phyloP scores from a whole-genome alignment of 2,888 invertebrate genomes.

The Cynaeus angustus region DNA sequence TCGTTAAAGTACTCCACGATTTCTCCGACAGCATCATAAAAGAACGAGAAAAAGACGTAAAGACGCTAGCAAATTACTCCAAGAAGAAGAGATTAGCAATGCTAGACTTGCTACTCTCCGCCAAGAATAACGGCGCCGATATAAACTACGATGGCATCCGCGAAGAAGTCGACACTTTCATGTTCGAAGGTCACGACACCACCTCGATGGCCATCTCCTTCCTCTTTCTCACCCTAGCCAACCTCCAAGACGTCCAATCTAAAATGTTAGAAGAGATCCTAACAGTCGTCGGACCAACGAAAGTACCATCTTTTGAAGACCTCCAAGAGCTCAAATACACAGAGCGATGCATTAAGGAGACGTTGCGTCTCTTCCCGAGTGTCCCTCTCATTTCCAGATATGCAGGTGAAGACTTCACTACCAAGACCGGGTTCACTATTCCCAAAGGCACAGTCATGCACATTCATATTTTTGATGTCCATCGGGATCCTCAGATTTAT shows the following conservation, averaged over 20 bases:
- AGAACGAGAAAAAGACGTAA: slow-evolving; percentile 51
- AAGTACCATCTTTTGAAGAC: slow-evolving; percentile 62
- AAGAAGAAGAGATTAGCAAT: slow-evolving; percentile 70
- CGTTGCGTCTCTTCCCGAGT: slow-evolving; percentile 66
- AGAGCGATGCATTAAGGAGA: slow-evolving; percentile 68
- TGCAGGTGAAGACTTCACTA: slow-evolving; percentile 57
- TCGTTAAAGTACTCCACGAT: no score
- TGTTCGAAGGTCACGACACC: slow-evolving; percentile 73
- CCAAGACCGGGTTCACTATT: slow-evolving; percentile 65
- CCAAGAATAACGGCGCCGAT: slow-evolving; percentile 71
- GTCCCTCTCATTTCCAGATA: slow-evolving; percentile 66
- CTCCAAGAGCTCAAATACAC: slow-evolving; percentile 58
- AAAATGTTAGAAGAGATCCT: no score
- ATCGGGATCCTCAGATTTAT: slow-evolving; percentile 74
- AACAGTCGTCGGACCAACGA: no score
- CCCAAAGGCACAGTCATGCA: slow-evolving; percentile 74
- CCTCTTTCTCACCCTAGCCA: no score
- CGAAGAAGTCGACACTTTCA: slow-evolving; percentile 78
- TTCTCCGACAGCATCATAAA: slow-evolving; percentile 55
- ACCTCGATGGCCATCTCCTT: no score
- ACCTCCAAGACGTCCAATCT: no score
- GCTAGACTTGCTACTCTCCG: slow-evolving; percentile 75
- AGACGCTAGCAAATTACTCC: neutral
- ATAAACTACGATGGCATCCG: slow-evolving; percentile 74
- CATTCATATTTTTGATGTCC: slow-evolving; percentile 77